phyloP scores from a whole-genome alignment of 2,888 invertebrate species.

The Tenthredo amoena region DNA sequence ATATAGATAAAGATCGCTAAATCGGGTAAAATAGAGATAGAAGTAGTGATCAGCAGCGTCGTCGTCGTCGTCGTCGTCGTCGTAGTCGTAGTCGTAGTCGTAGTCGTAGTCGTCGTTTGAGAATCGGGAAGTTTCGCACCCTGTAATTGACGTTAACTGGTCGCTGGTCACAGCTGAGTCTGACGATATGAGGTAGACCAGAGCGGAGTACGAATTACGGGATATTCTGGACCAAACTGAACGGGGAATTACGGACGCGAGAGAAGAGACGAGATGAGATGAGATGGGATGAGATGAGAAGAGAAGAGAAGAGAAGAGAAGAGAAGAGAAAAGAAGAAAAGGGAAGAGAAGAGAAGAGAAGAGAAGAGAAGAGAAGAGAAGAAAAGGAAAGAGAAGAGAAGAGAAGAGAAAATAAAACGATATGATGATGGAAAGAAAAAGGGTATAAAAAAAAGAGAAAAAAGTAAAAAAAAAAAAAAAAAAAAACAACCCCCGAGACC shows the following conservation, averaged over 20 bases:
- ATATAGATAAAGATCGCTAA: background rate
- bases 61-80: background rate
- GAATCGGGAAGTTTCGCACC: constrained; percentile 39
- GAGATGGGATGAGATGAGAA: background rate
- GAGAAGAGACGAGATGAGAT: background rate
- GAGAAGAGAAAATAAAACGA: background rate
- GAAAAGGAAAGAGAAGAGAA: background rate
- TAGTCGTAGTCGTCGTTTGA: background rate
- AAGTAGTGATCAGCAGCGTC: background rate
- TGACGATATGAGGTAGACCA: constrained; percentile 16
- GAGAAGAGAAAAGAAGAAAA: background rate
- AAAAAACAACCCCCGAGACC: no score
- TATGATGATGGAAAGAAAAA: background rate
- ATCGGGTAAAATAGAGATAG: background rate
- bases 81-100: background rate
- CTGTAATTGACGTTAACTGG: constrained; percentile 52
- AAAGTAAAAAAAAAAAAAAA: background rate
- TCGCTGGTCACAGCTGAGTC: constrained; percentile 30
- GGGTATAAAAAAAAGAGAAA: background rate
- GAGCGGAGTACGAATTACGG: background rate
- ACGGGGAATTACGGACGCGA: background rate
- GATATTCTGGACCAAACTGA: background rate
- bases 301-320: background rate
- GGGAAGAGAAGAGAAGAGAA: background rate
- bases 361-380: no score